Evolutionary conservation across 2,797 vertebrate genomes (phyloP).

Genomic region (Sarcophilus harrisii): DNA sequence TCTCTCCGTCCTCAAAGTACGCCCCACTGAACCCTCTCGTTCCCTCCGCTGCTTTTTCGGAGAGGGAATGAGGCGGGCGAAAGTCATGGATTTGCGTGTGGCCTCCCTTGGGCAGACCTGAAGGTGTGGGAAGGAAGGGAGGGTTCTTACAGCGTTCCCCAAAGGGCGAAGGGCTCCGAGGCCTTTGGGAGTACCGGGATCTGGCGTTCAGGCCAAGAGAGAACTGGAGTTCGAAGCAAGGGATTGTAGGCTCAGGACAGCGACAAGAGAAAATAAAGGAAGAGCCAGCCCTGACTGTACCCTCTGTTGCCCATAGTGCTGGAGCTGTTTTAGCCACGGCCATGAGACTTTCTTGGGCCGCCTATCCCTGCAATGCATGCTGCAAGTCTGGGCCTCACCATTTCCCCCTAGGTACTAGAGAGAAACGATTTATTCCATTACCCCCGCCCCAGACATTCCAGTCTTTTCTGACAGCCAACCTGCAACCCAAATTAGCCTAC

Average conservation of each 20-base stretch:
- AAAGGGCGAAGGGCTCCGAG: background rate
- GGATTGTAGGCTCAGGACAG: background rate
- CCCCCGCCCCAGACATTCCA: constrained; percentile 1
- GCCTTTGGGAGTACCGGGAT: background rate
- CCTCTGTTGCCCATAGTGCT: background rate
- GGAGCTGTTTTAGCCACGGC: background rate
- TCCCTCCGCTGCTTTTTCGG: background rate
- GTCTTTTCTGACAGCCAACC: background rate
- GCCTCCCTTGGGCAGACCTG: background rate
- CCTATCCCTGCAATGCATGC: background rate
- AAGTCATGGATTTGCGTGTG: background rate
- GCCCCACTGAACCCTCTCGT: background rate
- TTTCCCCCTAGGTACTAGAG: background rate
- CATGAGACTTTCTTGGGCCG: background rate
- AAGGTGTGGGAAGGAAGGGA: background rate
- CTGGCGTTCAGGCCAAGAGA: background rate
- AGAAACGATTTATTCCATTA: background rate
- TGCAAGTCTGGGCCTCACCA: background rate
- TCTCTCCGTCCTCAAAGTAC: background rate
- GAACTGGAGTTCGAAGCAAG: background rate
- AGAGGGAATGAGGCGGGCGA: background rate
- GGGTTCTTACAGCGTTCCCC: background rate
- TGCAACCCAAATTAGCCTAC: background rate
- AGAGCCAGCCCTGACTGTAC: background rate
- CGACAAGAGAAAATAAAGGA: background rate